Percentiles rank a stretch among this genome's conserved stretches.
phyloP scores from a whole-genome alignment of 2,797 vertebrate genomes.

The Coregonus suidteri region DNA sequence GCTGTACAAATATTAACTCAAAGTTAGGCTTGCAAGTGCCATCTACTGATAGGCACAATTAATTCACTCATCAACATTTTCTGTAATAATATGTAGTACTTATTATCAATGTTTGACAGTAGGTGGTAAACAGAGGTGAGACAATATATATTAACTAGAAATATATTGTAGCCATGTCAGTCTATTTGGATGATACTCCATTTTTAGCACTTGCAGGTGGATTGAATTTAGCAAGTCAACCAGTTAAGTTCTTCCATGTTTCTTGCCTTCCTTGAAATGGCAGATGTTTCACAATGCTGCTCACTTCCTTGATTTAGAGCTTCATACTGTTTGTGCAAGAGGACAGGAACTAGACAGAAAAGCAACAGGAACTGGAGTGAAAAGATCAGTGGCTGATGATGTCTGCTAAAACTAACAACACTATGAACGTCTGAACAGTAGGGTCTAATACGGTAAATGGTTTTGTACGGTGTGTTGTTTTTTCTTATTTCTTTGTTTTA shows the following conservation, averaged over 20 bases:
- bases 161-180: background rate
- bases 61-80: background rate
- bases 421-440: background rate
- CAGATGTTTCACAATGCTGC: conserved; percentile 22
- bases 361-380: background rate
- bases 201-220: background rate
- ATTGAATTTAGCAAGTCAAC: background rate
- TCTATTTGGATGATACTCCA: background rate
- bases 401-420: background rate
- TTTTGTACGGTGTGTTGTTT: background rate
- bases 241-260: background rate
- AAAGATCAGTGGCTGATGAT: background rate
- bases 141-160: no score
- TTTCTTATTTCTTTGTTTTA: background rate
- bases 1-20: background rate
- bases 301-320: conserved; percentile 30
- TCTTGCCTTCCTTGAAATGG: conserved; percentile 9
- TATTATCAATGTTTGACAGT: background rate
- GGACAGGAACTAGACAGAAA: background rate
- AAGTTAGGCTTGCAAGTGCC: background rate
- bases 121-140: background rate
- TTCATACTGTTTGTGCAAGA: conserved; percentile 11
- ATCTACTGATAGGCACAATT: background rate
- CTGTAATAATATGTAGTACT: background rate
- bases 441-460: background rate